These are phyloP conservation scores for Erpetoichthys calabaricus DNA, from an alignment of 2,797 vertebrate genomes.

Conservation along the genomic window DNA sequence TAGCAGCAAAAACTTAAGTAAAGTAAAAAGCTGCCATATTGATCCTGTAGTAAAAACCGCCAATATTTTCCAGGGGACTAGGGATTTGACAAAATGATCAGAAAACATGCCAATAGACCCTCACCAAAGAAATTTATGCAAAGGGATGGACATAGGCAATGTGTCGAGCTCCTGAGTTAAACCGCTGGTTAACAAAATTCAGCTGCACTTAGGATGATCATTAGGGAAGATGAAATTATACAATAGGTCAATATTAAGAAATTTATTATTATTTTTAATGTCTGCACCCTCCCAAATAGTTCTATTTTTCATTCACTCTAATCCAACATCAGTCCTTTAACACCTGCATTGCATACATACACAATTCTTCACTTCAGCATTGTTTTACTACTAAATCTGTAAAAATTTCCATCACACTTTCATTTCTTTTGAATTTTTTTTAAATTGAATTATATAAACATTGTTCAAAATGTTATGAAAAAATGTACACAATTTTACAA, in stretches of 20 bases:
- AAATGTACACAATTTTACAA: slow-evolving; percentile 95
- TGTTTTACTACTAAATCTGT: slow-evolving; percentile 73
- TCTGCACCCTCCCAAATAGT: slow-evolving; percentile 1
- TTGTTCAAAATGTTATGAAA: slow-evolving; percentile 97
- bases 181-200: slow-evolving; percentile 7
- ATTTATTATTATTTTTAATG: slow-evolving; percentile 19
- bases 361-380: slow-evolving; percentile 61
- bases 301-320: slow-evolving; percentile 11
- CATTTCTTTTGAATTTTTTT: slow-evolving; percentile 38
- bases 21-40: slow-evolving; percentile 8
- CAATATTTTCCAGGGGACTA: no score
- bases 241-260: slow-evolving; percentile 28
- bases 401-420: slow-evolving; percentile 79
- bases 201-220: slow-evolving; percentile 9
- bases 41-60: no score
- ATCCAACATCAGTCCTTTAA: slow-evolving; percentile 8
- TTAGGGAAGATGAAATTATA: slow-evolving; percentile 35
- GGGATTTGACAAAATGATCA: no score
- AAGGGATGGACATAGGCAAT: no score
- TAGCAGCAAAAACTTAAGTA: slow-evolving; percentile 68
- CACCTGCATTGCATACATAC: slow-evolving; percentile 45
- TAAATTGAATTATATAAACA: slow-evolving; percentile 87
- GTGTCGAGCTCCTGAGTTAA: no score
- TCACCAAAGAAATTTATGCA: no score
- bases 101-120: no score